Percentiles rank a stretch among this genome's conserved stretches.
Evolutionary conservation across 2,888 invertebrate genomes (phyloP).

Genomic region (Pelosia muscerda): DNA sequence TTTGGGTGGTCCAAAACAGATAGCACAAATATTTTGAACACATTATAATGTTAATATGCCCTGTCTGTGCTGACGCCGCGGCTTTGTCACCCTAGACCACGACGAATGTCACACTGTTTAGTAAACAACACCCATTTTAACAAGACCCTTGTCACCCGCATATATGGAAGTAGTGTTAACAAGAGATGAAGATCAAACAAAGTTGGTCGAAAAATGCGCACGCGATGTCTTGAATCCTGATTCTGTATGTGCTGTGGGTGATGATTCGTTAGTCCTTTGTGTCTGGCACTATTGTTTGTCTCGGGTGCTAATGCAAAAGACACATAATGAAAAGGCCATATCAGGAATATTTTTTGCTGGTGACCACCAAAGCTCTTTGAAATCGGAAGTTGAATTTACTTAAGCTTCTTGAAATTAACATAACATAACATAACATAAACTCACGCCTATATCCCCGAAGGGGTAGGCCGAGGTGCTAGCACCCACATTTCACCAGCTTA

Average conservation of each 20-base stretch:
- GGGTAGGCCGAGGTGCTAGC: too few relatives aligned
- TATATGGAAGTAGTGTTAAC: slow-evolving; percentile 3
- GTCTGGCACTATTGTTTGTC: slow-evolving; percentile 47
- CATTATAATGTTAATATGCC: slow-evolving; percentile 83
- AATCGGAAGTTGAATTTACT: background rate
- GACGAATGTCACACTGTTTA: slow-evolving; percentile 72
- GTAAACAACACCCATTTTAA: slow-evolving; percentile 48
- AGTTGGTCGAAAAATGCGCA: slow-evolving; percentile 57
- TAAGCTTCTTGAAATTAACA: background rate
- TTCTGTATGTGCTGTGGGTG: slow-evolving; percentile 68
- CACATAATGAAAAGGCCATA: slow-evolving; percentile 19
- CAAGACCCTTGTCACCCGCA: slow-evolving; percentile 39
- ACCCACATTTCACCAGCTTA: too few relatives aligned
- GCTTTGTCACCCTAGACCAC: slow-evolving; percentile 74
- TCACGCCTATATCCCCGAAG: too few relatives aligned
- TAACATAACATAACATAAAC: too few relatives aligned
- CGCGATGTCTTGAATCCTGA: slow-evolving; percentile 72
- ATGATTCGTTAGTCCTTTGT: slow-evolving; percentile 62
- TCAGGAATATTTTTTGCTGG: slow-evolving; percentile 27
- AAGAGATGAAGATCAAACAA: slow-evolving; percentile 50
- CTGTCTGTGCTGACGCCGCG: slow-evolving; percentile 67
- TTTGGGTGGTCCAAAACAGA: slow-evolving; percentile 82
- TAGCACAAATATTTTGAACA: slow-evolving; percentile 82
- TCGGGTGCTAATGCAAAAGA: slow-evolving; percentile 55
- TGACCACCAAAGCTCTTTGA: background rate